Base-by-base conservation (phyloP, 64 coral and sea anemone species). In the Actinia tenebrosa region DNA sequence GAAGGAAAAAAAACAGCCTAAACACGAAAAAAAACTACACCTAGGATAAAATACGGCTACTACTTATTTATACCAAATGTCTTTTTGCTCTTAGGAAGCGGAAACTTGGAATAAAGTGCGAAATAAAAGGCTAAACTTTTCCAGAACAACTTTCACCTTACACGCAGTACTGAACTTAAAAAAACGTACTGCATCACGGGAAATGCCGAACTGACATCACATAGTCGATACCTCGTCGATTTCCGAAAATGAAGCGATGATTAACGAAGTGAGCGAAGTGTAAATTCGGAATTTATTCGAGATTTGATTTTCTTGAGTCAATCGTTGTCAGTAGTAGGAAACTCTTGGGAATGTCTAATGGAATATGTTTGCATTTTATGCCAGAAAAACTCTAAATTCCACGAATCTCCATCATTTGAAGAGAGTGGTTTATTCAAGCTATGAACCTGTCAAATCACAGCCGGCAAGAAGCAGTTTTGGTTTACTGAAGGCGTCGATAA, bases 321-420 rank as follows among this genome's bases (percentile, higher is more conserved):
- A 66, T n/a, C n/a, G n/a, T n/a, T n/a, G n/a, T n/a, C n/a, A n/a
- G n/a, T 20, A 1, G 4, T 66, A 66, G 15, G 22, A 69, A 69
- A 69, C 27, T 25, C 26, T 16, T 30, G 69, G 69, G 69, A 66
- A 66, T 66, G 63, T 66, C 62, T 60, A 14, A 10, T 11, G 7
- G 59, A 82, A 58, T 44, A 90, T 87, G 85, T 75, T 92, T 53
- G 45, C 62, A 45, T 72, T 87, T 87, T 83, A 16, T 27, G 64
- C 80, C 10, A 87, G 80, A 83, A 79, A 66, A n/a, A 75, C 45
- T 11, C 59, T 92, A 7, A 82, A 22, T 16, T 18, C 47, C 8
- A 7, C 85, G 19, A 86, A 53, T 37, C 60, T 53, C 27, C 45
- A 83, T 25, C 53, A 56, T 1, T 50, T 80, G 18, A 86, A 56